Evolutionary conservation across 1,140 invertebrate species (phyloP).

Genomic region (Thalassaphorura encarpata): DNA sequence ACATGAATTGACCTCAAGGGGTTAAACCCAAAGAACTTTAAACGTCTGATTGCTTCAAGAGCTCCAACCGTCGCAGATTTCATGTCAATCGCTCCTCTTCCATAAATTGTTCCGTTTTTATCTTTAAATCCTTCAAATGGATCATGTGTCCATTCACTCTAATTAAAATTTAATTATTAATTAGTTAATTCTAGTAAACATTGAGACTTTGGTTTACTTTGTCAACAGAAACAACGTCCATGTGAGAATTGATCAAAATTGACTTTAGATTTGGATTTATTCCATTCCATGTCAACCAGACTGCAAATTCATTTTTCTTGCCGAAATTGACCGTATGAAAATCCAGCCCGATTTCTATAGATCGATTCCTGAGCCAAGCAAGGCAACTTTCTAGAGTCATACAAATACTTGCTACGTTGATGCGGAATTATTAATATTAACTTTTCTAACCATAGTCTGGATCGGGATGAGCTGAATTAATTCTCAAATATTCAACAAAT

Average conservation of each 20-base stretch:
- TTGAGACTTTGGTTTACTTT: too few species aligned
- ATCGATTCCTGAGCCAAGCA: constrained; percentile 57
- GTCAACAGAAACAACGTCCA: constrained; percentile 81
- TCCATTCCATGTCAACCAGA: constrained; percentile 72
- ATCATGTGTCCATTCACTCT: constrained; percentile 60
- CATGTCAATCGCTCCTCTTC: constrained; percentile 65
- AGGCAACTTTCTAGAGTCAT: neutral
- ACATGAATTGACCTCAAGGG: constrained; percentile 59
- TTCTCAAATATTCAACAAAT: constrained; percentile 66
- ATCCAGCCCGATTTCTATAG: constrained; percentile 52
- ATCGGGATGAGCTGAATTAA: constrained; percentile 68
- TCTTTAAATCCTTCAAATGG: constrained; percentile 68
- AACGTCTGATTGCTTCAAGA: constrained; percentile 59
- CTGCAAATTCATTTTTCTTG: constrained; percentile 56
- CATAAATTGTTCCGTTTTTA: constrained; percentile 68
- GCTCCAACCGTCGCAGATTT: constrained; percentile 73
- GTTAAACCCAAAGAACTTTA: constrained; percentile 48
- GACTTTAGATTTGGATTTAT: constrained; percentile 54
- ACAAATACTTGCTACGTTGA: neutral
- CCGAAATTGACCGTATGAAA: constrained; percentile 41
- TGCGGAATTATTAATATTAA: neutral
- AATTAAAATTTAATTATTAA: too few species aligned
- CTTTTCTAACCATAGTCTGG: constrained; percentile 61
- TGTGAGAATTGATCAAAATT: constrained; percentile 84
- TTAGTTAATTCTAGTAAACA: too few species aligned